A percentile compares a stretch with the other conserved stretches of the same genome.
These are phyloP conservation scores for Trachelus iudaicus DNA, from an alignment of 2,888 invertebrate genomes.

Conservation along the genomic window DNA sequence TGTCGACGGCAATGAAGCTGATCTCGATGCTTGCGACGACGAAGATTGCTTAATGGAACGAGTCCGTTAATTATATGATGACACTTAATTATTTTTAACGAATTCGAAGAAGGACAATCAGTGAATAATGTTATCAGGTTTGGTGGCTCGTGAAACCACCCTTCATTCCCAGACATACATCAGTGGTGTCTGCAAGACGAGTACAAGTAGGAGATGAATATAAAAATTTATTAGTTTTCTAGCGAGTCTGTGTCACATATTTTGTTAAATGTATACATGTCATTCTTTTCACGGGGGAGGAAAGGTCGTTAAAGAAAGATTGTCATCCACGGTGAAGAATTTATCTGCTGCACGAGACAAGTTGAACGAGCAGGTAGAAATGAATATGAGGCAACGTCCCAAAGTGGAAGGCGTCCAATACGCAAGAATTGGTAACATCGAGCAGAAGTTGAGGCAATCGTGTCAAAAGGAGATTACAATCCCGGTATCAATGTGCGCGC, in stretches of 20 bases:
- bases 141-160: constrained; percentile 31
- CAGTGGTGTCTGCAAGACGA: constrained; percentile 16
- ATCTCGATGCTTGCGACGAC: constrained; percentile 30
- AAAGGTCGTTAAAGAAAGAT: constrained; percentile 29
- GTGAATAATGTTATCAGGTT: constrained; percentile 20
- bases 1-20: constrained; percentile 34
- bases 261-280: not conserved
- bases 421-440: constrained; percentile 10
- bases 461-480: constrained; percentile 8
- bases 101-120: not conserved
- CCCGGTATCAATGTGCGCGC: constrained; percentile 9
- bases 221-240: not conserved
- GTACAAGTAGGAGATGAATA: constrained; percentile 9
- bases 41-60: constrained; percentile 33
- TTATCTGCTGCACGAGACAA: constrained; percentile 18
- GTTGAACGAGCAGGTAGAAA: constrained; percentile 9
- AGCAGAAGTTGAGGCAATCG: not conserved
- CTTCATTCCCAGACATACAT: constrained; percentile 10
- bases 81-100: not conserved
- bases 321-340: constrained; percentile 27
- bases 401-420: constrained; percentile 15
- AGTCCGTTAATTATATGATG: constrained; percentile 15
- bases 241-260: not conserved
- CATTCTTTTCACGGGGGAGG: not conserved
- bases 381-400: constrained; percentile 8